Base-by-base conservation (phyloP, 1,140 invertebrate genomes). In the Drosophila ironensis region DNA sequence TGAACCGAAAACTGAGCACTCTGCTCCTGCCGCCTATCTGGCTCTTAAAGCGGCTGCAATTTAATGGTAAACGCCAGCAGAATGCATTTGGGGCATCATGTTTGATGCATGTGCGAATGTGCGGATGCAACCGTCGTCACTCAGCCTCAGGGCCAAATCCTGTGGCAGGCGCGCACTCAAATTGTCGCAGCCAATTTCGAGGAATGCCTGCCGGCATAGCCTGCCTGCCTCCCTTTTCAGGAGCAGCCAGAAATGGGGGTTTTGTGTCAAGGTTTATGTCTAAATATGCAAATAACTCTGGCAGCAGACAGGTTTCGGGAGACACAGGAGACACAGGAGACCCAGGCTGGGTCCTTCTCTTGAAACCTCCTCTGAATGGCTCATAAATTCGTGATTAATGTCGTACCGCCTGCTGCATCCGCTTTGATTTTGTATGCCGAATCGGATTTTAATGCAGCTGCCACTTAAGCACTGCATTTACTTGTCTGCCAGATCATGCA, bases 381-480 rank as follows among this genome's bases (percentile, higher is more conserved):
- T 70, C 66, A 70, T 70, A 57, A 66, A 57, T 72, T 50, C 40
- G 42, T 72, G 69, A 72, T 72, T 72, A 66, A 57, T 73, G 70
- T 57, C 59, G 52, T 35, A 4, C 11, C n/a, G 30, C 4, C 30
- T 5, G 30, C 4, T 54, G 24, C 16, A 22, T 33, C 20, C 28
- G 50, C 64, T 69, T 69, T 69, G 64, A 69, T 69, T 42, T 27
- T 38, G 44, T 69, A 69, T 69, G 37, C 66, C 12, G 33, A 69
- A 69, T 70, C 66, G 24, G 52, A 30, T 69, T 68, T 68, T 68
- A 68, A 47, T 68, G 64, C 64, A 68, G 40, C 41, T 68, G 64
- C 63, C 64, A 68, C 64, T 68, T 68, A 56, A 52, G 12, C 41
- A 20, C 20, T 56, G 64, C 64, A 68, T 68, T 68, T 47, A 33